phyloP scores from a whole-genome alignment of 2,888 invertebrate species.

The Urechis unicinctus region DNA sequence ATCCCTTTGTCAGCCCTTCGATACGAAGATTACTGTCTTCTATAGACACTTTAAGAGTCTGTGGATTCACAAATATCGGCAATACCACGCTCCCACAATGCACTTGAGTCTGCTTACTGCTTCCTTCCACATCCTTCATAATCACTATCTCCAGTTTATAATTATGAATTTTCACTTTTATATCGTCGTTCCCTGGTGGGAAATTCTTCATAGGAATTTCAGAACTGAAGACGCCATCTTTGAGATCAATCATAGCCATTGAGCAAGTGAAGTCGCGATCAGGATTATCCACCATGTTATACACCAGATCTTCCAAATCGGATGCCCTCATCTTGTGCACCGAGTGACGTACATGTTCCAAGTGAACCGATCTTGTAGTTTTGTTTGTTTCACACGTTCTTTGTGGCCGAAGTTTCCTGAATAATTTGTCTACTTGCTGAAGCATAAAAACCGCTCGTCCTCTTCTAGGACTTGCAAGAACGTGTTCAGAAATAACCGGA shows the following conservation, averaged over 20 bases:
- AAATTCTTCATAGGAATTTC: not conserved
- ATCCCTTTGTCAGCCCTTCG: too few relatives aligned
- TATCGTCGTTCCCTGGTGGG: not conserved
- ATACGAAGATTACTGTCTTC: too few relatives aligned
- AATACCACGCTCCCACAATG: not conserved
- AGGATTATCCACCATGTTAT: not conserved
- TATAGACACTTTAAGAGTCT: not conserved
- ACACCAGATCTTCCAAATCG: too few relatives aligned
- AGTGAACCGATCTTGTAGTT: too few relatives aligned
- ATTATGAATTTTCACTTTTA: not conserved
- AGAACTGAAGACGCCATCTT: not conserved
- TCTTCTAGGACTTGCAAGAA: too few relatives aligned
- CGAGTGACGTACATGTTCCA: too few relatives aligned
- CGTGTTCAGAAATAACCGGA: too few relatives aligned
- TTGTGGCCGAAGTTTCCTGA: too few relatives aligned
- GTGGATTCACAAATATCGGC: not conserved
- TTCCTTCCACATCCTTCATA: not conserved
- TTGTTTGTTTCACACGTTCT: too few relatives aligned
- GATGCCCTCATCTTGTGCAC: too few relatives aligned
- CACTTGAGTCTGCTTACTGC: not conserved
- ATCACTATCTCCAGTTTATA: not conserved
- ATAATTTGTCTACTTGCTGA: too few relatives aligned
- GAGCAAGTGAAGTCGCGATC: not conserved
- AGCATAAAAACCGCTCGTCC: too few relatives aligned
- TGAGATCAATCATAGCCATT: not conserved